phyloP scores from a whole-genome alignment of 2,888 invertebrate species.

The Loripinus fragilis region DNA sequence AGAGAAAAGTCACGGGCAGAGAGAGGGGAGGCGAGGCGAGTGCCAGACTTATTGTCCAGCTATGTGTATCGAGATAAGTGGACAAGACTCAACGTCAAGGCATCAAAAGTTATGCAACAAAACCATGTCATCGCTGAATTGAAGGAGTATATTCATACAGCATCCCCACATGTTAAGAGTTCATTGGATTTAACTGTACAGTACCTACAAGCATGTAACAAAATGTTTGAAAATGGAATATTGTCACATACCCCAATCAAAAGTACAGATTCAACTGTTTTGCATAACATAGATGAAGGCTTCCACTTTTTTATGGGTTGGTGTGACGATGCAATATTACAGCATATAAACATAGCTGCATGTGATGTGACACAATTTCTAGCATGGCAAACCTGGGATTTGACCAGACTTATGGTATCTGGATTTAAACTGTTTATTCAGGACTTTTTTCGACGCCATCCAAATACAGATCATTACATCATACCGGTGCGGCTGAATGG shows the following conservation, averaged over 20 bases:
- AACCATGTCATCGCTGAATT: neutral
- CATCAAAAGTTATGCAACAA: neutral
- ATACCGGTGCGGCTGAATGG: neutral
- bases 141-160: neutral
- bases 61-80: neutral
- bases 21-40: neutral
- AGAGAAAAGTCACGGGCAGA: neutral
- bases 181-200: neutral
- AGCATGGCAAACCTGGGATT: constrained; percentile 7
- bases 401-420: neutral
- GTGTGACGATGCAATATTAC: neutral
- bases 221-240: neutral
- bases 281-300: neutral
- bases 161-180: neutral
- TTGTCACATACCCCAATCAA: neutral
- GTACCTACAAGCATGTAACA: neutral
- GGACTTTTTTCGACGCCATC: neutral
- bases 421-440: neutral
- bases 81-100: neutral
- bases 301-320: neutral
- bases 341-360: neutral
- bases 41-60: neutral
- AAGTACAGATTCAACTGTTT: neutral
- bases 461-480: neutral
- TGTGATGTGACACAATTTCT: neutral